Evolutionary conservation across 2,888 invertebrate species (phyloP).

Genomic region (Gortyna flavago): DNA sequence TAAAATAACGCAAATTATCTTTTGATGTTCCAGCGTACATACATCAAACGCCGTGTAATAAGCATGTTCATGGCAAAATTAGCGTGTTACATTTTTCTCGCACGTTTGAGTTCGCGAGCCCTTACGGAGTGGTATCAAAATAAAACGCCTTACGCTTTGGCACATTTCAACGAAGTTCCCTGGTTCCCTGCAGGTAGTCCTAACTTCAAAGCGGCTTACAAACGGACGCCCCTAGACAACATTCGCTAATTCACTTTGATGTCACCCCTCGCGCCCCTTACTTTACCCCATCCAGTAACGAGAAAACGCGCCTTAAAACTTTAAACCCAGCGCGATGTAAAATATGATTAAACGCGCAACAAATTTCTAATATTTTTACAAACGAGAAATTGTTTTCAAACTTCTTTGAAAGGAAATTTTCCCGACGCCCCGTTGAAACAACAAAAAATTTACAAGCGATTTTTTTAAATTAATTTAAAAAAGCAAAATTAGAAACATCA

Average conservation of each 20-base stretch:
- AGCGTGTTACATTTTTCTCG: constrained; percentile 63
- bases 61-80: constrained; percentile 57
- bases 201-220: constrained; percentile 89
- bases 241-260: constrained; percentile 90
- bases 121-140: constrained; percentile 76
- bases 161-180: constrained; percentile 77
- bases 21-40: constrained; percentile 56
- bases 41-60: constrained; percentile 60
- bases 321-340: constrained; percentile 82
- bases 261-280: constrained; percentile 79
- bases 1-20: constrained; percentile 42
- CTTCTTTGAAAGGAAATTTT: constrained; percentile 74
- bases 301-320: constrained; percentile 88
- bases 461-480: constrained; percentile 61
- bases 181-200: constrained; percentile 82
- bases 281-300: constrained; percentile 77
- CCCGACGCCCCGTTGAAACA: constrained; percentile 43
- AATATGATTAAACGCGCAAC: constrained; percentile 84
- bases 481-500: constrained; percentile 60
- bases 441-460: constrained; percentile 48
- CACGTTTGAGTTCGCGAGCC: constrained; percentile 49
- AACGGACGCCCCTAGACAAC: constrained; percentile 89
- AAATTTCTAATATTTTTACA: constrained; percentile 82
- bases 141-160: constrained; percentile 81
- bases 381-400: constrained; percentile 81